Evolutionary conservation across 2,888 invertebrate species (phyloP).

Genomic region (Vesta saturnalis): DNA sequence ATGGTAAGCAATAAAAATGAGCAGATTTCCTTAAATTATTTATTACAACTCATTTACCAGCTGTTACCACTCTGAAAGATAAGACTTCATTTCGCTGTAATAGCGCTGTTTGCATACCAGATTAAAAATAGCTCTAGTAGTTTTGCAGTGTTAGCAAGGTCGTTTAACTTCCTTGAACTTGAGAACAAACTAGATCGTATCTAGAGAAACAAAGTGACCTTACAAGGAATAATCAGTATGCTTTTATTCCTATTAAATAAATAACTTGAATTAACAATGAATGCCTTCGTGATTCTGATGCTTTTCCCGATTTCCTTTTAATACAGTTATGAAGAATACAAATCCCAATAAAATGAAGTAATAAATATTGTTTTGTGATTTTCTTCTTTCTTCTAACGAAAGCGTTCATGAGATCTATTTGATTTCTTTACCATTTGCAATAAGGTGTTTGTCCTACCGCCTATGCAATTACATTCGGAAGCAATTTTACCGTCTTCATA

Average conservation of each 20-base stretch:
- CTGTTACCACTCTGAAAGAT: constrained; percentile 8
- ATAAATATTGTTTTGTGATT: neutral
- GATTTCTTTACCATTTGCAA: too few species aligned
- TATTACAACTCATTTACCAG: constrained; percentile 14
- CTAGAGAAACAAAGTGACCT: constrained; percentile 38
- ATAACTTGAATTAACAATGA: constrained; percentile 25
- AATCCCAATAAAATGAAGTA: constrained; percentile 14
- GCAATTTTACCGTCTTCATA: too few species aligned
- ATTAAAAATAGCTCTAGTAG: constrained; percentile 24
- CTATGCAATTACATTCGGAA: too few species aligned
- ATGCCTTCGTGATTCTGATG: constrained; percentile 33
- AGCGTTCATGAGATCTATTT: too few species aligned
- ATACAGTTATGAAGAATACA: constrained; percentile 15
- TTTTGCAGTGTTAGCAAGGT: constrained; percentile 47
- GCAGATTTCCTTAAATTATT: constrained; percentile 7
- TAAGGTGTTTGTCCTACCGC: too few species aligned
- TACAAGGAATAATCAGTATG: constrained; percentile 29
- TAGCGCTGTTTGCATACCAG: constrained; percentile 9
- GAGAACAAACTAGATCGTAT: constrained; percentile 51
- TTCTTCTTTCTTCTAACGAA: too few species aligned
- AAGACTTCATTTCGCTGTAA: constrained; percentile 7
- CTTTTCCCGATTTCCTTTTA: constrained; percentile 19
- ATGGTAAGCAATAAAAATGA: neutral
- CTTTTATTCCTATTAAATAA: constrained; percentile 32
- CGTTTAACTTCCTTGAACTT: constrained; percentile 59